These are phyloP conservation scores for Porphyrio hochstetteri DNA, from an alignment of 2,113 vertebrate genomes.

Conservation along the genomic window DNA sequence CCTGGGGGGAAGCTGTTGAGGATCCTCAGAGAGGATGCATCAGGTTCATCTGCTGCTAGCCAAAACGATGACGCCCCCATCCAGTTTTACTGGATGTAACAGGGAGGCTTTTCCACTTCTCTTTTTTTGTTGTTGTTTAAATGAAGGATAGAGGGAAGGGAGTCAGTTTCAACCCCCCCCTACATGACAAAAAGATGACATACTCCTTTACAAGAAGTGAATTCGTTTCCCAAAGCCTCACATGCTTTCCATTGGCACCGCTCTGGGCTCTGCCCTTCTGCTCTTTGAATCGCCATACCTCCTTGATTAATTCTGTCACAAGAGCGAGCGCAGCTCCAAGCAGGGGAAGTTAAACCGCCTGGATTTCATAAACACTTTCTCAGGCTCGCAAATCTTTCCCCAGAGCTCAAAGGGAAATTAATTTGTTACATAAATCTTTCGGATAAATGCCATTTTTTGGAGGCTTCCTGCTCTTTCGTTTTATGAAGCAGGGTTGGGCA, in stretches of 20 bases:
- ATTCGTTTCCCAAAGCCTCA: background rate
- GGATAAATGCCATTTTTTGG: background rate
- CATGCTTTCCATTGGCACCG: background rate
- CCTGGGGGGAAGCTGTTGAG: no score
- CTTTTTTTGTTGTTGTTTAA: background rate
- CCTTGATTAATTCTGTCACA: background rate
- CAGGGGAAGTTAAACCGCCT: background rate
- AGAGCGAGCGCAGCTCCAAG: background rate
- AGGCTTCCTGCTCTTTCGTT: background rate
- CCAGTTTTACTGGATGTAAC: background rate
- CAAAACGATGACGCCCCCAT: background rate
- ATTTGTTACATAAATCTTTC: conserved; percentile 10
- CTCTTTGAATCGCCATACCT: background rate
- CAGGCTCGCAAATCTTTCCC: background rate
- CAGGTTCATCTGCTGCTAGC: background rate
- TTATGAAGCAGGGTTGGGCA: background rate
- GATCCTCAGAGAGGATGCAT: background rate
- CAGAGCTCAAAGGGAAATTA: background rate
- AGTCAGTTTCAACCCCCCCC: background rate
- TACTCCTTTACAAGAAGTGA: background rate
- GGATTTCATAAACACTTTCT: conserved; percentile 9
- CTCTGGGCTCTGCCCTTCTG: background rate
- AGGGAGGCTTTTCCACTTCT: background rate
- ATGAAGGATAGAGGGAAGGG: background rate
- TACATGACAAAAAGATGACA: background rate